Evolutionary conservation across 2,113 vertebrate genomes (phyloP).

Genomic region (Meles meles): DNA sequence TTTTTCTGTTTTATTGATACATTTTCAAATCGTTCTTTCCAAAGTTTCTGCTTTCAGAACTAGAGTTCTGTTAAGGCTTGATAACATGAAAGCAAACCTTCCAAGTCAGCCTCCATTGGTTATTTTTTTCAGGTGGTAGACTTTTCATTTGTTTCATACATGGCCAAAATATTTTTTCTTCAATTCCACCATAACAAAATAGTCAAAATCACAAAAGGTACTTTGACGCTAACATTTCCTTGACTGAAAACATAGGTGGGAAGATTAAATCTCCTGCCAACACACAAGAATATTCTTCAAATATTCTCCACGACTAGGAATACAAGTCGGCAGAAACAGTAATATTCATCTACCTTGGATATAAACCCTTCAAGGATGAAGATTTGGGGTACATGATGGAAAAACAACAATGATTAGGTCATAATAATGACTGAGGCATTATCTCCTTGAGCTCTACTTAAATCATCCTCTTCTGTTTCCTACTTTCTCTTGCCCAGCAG

Average conservation of each 20-base stretch:
- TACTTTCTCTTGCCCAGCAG: neutral
- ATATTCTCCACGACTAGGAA: neutral
- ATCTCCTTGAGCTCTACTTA: neutral
- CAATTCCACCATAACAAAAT: neutral
- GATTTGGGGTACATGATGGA: neutral
- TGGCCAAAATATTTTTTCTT: neutral
- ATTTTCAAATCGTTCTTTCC: neutral
- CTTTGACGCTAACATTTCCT: neutral
- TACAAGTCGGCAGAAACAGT: neutral
- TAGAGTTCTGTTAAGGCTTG: neutral
- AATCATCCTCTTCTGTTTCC: neutral
- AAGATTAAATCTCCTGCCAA: neutral
- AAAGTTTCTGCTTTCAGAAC: neutral
- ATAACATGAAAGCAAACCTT: neutral
- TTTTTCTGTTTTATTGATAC: neutral
- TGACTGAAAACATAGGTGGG: neutral
- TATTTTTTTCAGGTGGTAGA: neutral
- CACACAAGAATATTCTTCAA: neutral
- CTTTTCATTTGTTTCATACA: slow-evolving; percentile 12
- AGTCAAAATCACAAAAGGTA: neutral
- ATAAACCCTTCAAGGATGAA: neutral
- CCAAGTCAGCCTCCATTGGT: neutral
- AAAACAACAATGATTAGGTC: neutral
- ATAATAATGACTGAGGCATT: neutral
- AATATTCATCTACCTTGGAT: neutral